phyloP scores from a whole-genome alignment of 1,140 invertebrate genomes.

The Caenorhabditis tropicalis region DNA sequence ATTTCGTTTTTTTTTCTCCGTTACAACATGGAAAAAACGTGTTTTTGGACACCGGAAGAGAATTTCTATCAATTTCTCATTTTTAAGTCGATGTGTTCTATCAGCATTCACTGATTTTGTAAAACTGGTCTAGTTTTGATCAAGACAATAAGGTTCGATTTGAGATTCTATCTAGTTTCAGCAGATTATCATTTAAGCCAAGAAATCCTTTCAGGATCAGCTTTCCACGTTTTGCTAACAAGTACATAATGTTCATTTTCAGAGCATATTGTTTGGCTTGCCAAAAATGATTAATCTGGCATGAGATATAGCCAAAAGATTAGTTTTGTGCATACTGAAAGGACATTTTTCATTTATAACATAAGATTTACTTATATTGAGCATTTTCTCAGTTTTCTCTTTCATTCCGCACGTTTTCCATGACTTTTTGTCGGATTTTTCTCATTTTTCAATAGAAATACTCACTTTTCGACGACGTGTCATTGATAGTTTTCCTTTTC shows the following conservation, averaged over 20 bases:
- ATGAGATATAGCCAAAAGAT: background rate
- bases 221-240: no score
- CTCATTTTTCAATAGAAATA: background rate
- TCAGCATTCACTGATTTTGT: no score
- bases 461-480: constrained; percentile 47
- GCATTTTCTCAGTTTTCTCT: background rate
- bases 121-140: no score
- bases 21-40: background rate
- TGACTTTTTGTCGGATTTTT: background rate
- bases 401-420: background rate
- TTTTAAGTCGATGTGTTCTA: no score
- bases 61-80: no score
- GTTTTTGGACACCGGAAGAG: background rate
- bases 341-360: background rate
- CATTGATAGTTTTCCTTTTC: constrained; percentile 46
- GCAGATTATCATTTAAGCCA: no score
- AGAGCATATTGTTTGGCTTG: no score
- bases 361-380: background rate
- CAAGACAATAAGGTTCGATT: no score
- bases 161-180: no score
- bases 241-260: no score
- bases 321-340: background rate
- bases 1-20: background rate
- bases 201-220: no score
- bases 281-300: background rate